Conservation (phyloP, 2,888 invertebrate genomes). For the Catocala sponsa region DNA sequence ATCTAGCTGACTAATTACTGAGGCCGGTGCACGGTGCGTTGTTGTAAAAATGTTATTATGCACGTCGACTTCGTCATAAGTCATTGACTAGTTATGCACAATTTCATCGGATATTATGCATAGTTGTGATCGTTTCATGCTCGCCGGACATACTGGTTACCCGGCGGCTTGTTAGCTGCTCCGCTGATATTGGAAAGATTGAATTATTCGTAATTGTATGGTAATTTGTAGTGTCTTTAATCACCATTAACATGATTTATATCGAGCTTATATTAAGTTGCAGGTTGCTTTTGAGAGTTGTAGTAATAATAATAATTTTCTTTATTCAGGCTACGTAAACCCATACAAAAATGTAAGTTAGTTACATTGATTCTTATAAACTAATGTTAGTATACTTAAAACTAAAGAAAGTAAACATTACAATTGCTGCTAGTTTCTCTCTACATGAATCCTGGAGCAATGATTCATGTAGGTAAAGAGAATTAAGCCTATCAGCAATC, state of each 20-base stretch:
- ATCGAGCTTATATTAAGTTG: slow-evolving; percentile 3
- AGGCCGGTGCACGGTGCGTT: slow-evolving; percentile 47
- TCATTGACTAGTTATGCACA: slow-evolving; percentile 71
- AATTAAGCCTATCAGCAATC: too few species aligned
- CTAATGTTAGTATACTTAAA: too few species aligned
- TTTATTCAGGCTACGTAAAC: too few species aligned
- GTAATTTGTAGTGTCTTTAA: slow-evolving; percentile 33
- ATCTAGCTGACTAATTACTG: slow-evolving; percentile 69
- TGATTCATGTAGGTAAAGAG: too few species aligned
- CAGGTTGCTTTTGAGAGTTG: background rate
- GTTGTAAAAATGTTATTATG: slow-evolving; percentile 60
- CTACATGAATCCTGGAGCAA: too few species aligned
- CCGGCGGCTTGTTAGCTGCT: slow-evolving; percentile 32
- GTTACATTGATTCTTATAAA: too few species aligned
- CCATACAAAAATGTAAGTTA: too few species aligned
- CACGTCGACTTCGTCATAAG: slow-evolving; percentile 56
- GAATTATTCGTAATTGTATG: slow-evolving; percentile 44
- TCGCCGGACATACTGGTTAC: slow-evolving; percentile 37
- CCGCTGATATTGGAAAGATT: slow-evolving; percentile 29
- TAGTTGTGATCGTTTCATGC: slow-evolving; percentile 47
- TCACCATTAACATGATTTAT: slow-evolving; percentile 19
- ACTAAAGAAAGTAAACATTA: too few species aligned
- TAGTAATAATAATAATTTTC: too few species aligned
- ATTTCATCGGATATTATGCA: slow-evolving; percentile 65
- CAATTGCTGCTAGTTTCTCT: too few species aligned